phyloP scores from a whole-genome alignment of 2,797 vertebrate genomes.

The Poeciliopsis infans region DNA sequence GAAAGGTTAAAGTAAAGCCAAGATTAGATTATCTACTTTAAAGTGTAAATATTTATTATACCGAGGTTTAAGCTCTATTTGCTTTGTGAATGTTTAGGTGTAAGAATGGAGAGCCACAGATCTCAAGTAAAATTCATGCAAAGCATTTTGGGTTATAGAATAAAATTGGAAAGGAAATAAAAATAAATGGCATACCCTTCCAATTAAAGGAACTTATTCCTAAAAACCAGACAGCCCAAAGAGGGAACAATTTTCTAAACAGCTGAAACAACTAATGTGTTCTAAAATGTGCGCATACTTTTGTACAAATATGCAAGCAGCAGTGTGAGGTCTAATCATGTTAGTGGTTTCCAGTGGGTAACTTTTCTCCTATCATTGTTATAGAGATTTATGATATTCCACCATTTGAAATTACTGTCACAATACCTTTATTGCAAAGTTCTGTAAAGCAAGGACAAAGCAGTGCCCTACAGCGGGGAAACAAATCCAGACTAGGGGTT shows the following conservation, averaged over 20 bases:
- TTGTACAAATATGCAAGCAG: conserved; percentile 39
- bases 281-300: conserved; percentile 10
- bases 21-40: background rate
- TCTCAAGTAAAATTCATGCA: background rate
- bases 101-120: background rate
- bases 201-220: conserved; percentile 58
- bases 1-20: background rate
- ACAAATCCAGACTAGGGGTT: conserved; percentile 49
- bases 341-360: conserved; percentile 43
- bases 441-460: conserved; percentile 51
- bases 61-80: background rate
- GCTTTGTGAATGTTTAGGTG: background rate
- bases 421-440: conserved; percentile 56
- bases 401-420: conserved; percentile 65
- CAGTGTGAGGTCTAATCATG: conserved; percentile 30
- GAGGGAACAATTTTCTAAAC: conserved; percentile 24
- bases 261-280: conserved; percentile 25
- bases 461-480: conserved; percentile 45
- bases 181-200: conserved; percentile 2
- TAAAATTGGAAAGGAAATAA: background rate
- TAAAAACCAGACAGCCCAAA: conserved; percentile 21
- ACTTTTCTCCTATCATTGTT: conserved; percentile 42
- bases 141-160: background rate
- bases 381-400: conserved; percentile 51
- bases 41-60: background rate